phyloP scores from a whole-genome alignment of 2,888 invertebrate genomes.

The Mylabris sibirica region DNA sequence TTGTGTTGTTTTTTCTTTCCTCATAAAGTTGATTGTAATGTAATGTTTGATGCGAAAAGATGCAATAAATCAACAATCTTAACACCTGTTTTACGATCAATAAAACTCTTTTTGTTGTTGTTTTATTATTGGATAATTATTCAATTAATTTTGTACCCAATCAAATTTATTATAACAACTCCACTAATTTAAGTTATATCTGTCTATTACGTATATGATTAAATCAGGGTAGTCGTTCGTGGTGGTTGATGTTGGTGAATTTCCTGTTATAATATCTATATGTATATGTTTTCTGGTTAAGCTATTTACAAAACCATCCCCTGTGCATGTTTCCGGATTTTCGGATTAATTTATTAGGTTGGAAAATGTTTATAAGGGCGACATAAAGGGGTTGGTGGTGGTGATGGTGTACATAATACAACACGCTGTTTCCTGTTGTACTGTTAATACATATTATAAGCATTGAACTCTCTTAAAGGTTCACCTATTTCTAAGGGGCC shows the following conservation, averaged over 20 bases:
- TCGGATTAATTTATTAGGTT: slow-evolving; percentile 6
- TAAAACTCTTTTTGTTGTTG: slow-evolving; percentile 13
- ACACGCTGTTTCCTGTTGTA: background rate
- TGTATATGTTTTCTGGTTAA: background rate
- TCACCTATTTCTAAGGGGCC: background rate
- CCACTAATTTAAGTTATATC: background rate
- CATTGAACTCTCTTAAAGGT: background rate
- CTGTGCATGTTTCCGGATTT: background rate
- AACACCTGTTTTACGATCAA: slow-evolving; percentile 22
- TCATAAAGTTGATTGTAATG: no score
- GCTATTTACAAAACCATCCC: background rate
- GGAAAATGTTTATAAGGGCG: background rate
- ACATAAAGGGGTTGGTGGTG: no score
- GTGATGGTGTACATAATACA: no score
- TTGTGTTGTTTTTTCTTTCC: no score
- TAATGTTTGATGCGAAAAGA: no score
- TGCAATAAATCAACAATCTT: slow-evolving; percentile 15
- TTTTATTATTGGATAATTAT: background rate
- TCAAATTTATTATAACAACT: background rate
- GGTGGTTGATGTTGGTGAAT: background rate
- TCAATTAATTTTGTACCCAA: background rate
- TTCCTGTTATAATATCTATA: background rate
- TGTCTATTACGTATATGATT: background rate
- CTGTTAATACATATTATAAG: background rate
- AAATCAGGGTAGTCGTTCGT: background rate